A percentile compares a stretch with the other conserved stretches of the same genome.
These are phyloP conservation scores for Melanargia galathea DNA, from an alignment of 2,888 invertebrate species.

Conservation along the genomic window DNA sequence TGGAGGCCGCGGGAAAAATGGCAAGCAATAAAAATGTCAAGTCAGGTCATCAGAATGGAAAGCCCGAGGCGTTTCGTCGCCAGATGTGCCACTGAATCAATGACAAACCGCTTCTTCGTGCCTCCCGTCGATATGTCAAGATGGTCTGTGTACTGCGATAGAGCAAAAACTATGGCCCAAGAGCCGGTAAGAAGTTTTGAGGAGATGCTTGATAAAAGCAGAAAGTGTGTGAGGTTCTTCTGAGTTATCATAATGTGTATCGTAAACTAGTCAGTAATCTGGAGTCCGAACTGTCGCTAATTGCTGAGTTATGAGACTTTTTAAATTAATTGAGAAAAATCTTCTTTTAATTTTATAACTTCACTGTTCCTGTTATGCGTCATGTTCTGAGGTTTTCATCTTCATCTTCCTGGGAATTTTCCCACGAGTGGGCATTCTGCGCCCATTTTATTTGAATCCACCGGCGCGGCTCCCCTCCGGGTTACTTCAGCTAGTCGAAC, in stretches of 20 bases:
- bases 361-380: too few relatives aligned
- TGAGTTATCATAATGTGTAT: background rate
- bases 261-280: background rate
- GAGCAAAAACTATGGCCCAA: slow-evolving; percentile 39
- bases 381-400: too few relatives aligned
- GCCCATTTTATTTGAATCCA: too few relatives aligned
- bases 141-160: slow-evolving; percentile 47
- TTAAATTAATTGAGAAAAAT: too few relatives aligned
- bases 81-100: slow-evolving; percentile 81
- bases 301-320: too few relatives aligned
- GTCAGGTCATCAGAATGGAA: slow-evolving; percentile 82
- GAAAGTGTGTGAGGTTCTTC: background rate
- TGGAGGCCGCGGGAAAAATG: slow-evolving; percentile 76
- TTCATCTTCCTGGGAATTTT: too few relatives aligned
- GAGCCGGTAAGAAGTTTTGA: background rate
- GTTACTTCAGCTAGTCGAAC: too few relatives aligned
- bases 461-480: too few relatives aligned
- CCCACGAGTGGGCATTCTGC: too few relatives aligned
- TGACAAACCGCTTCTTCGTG: slow-evolving; percentile 81
- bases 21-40: slow-evolving; percentile 81
- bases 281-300: too few relatives aligned
- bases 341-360: too few relatives aligned
- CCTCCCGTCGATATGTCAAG: slow-evolving; percentile 72
- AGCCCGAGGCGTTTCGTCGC: slow-evolving; percentile 79
- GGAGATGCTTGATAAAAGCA: background rate